A percentile compares a stretch with the other conserved stretches of the same genome.
Conservation (phyloP, 2,888 invertebrate species). For the Ditula angustiorana region DNA sequence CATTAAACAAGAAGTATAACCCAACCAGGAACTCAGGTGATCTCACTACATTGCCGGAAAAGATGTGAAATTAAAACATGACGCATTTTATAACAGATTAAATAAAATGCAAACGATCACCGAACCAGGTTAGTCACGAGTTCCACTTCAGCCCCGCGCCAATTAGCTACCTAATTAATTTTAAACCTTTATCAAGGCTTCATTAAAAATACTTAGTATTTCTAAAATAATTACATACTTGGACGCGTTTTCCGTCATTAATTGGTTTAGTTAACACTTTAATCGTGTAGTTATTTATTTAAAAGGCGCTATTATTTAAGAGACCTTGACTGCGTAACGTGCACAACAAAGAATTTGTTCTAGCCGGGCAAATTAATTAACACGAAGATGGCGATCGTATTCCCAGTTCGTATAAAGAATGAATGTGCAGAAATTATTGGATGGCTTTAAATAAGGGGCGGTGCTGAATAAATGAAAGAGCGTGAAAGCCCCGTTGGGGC, state of each 20-base stretch:
- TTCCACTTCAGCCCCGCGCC: not conserved
- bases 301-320: constrained; percentile 4
- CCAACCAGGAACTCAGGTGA: not conserved
- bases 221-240: not conserved
- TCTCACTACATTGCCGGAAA: not conserved
- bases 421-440: constrained; percentile 60
- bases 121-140: not conserved
- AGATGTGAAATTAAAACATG: not conserved
- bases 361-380: constrained; percentile 41
- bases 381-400: constrained; percentile 43
- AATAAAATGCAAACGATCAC: not conserved
- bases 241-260: not conserved
- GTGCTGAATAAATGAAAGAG: constrained; percentile 73
- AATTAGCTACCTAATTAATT: not conserved
- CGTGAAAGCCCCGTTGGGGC: constrained; percentile 65
- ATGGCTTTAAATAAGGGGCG: constrained; percentile 61
- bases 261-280: not conserved
- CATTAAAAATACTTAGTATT: not conserved
- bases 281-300: not conserved
- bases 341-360: constrained; percentile 25
- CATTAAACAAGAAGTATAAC: too few relatives aligned
- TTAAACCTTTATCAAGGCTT: not conserved
- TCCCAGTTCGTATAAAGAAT: constrained; percentile 51
- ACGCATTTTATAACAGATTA: not conserved
- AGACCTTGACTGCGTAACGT: constrained; percentile 21